These are phyloP conservation scores for Hypsibius dujardini DNA, from an alignment of 1,140 invertebrate species.

Conservation along the genomic window DNA sequence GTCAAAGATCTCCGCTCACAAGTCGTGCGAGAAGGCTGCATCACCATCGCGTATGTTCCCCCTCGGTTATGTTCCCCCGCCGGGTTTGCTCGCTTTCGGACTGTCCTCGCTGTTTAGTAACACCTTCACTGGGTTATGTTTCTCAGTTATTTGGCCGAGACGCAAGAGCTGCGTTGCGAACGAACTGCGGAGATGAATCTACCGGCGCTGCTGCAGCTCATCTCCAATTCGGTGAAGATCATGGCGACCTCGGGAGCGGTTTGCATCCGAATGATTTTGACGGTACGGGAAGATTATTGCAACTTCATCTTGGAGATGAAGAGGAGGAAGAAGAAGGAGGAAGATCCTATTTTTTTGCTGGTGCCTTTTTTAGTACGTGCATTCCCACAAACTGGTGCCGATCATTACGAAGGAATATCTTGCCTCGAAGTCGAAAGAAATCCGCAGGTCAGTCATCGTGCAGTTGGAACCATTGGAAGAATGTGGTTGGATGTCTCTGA, in stretches of 20 bases:
- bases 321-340: no score
- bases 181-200: slow-evolving; percentile 63
- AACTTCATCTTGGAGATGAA: slow-evolving; percentile 12
- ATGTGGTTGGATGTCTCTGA: no score
- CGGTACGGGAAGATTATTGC: slow-evolving; percentile 31
- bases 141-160: slow-evolving; percentile 56
- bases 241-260: slow-evolving; percentile 74
- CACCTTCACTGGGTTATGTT: slow-evolving; percentile 15
- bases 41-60: slow-evolving; percentile 55
- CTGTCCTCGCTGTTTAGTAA: slow-evolving; percentile 4
- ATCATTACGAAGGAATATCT: slow-evolving; percentile 56
- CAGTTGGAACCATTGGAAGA: no score
- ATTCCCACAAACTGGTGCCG: slow-evolving; percentile 62
- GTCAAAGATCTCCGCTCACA: slow-evolving; percentile 41
- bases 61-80: slow-evolving; percentile 4
- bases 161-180: slow-evolving; percentile 61
- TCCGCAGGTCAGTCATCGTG: slow-evolving; percentile 39
- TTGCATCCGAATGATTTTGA: slow-evolving; percentile 70
- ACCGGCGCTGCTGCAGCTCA: slow-evolving; percentile 64
- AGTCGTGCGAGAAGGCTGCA: slow-evolving; percentile 80
- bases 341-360: slow-evolving; percentile 14
- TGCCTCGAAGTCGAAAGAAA: slow-evolving; percentile 72
- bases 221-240: slow-evolving; percentile 89
- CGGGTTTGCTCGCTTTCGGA: slow-evolving; percentile 19
- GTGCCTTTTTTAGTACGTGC: slow-evolving; percentile 43